Evolutionary conservation across 2,113 vertebrate species (phyloP).

Genomic region (Chrysochloris asiatica): DNA sequence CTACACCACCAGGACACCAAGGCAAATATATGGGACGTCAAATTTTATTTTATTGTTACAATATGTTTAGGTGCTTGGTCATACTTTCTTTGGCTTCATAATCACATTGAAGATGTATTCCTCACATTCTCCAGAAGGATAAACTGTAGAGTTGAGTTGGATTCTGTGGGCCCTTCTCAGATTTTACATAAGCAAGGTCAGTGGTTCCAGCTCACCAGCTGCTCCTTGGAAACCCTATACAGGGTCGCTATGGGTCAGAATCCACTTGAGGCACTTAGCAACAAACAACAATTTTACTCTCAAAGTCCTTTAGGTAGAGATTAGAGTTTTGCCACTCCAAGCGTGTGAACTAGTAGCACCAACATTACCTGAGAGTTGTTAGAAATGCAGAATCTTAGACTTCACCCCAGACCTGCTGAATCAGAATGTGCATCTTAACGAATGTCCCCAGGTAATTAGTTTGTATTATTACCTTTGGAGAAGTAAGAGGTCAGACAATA

Average conservation of each 20-base stretch:
- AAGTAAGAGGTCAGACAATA: not conserved
- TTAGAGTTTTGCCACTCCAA: not conserved
- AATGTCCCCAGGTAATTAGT: not conserved
- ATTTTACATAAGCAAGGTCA: constrained; percentile 22
- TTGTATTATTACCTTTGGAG: not conserved
- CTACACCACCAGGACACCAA: not conserved
- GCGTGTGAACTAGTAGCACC: not conserved
- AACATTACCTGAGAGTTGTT: not conserved
- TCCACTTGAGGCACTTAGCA: no score
- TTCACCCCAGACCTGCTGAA: not conserved
- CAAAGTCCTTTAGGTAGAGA: constrained; percentile 9
- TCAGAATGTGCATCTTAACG: not conserved
- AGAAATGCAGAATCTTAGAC: not conserved
- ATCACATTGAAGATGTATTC: not conserved
- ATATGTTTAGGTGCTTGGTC: not conserved
- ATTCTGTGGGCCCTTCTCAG: constrained; percentile 12
- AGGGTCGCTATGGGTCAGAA: no score
- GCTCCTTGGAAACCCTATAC: no score
- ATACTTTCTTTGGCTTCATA: constrained; percentile 22
- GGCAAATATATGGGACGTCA: not conserved
- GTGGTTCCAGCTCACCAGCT: no score
- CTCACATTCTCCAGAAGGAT: constrained; percentile 14
- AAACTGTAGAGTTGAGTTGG: not conserved
- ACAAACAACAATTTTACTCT: constrained; percentile 36
- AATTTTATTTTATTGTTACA: constrained; percentile 3